Evolutionary conservation across 2,113 vertebrate genomes (phyloP).

Genomic region (Bambusicola thoracicus): DNA sequence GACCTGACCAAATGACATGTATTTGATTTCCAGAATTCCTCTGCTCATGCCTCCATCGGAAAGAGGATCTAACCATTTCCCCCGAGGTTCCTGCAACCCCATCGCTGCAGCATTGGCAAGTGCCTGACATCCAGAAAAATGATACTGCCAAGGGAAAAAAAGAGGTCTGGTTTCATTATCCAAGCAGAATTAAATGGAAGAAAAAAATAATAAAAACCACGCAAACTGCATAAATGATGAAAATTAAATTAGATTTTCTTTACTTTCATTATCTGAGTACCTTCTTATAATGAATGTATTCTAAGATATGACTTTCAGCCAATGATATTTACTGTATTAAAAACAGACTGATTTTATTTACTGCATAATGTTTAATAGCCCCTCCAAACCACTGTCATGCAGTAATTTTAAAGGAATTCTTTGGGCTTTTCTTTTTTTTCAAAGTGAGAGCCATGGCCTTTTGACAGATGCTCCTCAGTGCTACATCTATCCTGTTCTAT

Average conservation of each 20-base stretch:
- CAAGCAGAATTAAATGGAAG: conserved; percentile 42
- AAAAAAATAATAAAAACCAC: neutral
- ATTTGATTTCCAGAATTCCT: neutral
- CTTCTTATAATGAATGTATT: conserved; percentile 17
- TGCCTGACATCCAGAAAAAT: conserved; percentile 10
- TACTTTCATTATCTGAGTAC: conserved; percentile 42
- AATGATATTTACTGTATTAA: conserved; percentile 31
- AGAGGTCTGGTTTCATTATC: conserved; percentile 5
- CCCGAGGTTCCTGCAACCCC: neutral
- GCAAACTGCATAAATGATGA: conserved; percentile 22
- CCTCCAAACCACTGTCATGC: conserved; percentile 13
- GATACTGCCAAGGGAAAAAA: neutral
- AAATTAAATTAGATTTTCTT: conserved; percentile 45
- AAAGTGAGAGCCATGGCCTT: conserved; percentile 17
- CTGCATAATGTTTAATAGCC: neutral
- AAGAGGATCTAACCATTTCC: neutral
- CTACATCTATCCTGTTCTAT: neutral
- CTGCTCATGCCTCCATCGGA: neutral
- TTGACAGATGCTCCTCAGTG: neutral
- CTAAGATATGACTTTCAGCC: conserved; percentile 25
- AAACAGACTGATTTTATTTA: conserved; percentile 18
- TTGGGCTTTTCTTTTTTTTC: neutral
- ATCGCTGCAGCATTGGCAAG: neutral
- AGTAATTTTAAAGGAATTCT: conserved; percentile 24
- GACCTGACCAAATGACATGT: neutral